phyloP scores from a whole-genome alignment of 2,797 vertebrate species.

The Eulemur rubriventer region DNA sequence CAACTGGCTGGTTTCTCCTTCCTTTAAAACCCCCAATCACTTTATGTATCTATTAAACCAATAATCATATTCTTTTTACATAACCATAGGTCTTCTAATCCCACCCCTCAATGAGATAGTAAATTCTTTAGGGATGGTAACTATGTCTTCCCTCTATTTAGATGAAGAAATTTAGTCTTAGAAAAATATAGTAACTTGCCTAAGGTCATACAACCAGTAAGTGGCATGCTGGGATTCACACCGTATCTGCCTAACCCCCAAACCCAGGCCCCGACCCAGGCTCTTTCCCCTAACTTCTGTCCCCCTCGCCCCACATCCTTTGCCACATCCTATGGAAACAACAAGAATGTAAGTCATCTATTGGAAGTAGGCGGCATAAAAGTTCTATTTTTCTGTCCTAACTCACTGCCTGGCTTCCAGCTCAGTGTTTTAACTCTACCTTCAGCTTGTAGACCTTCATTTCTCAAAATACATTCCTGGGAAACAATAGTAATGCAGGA shows the following conservation, averaged over 20 bases:
- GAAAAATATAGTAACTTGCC: conserved; percentile 7
- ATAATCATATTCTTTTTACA: not conserved
- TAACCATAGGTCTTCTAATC: not conserved
- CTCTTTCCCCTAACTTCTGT: not conserved
- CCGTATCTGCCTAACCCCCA: not conserved
- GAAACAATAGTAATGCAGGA: not conserved
- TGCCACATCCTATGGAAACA: not conserved
- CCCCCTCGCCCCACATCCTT: not conserved
- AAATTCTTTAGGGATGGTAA: not conserved
- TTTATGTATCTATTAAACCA: not conserved
- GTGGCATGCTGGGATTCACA: not conserved
- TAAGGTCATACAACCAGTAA: not conserved
- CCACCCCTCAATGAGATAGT: not conserved
- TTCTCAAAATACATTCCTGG: not conserved
- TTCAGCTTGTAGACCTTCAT: not conserved
- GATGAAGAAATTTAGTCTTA: not conserved
- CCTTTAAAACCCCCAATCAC: not conserved
- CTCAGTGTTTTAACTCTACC: conserved; percentile 1
- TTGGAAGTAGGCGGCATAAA: not conserved
- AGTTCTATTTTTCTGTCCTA: conserved; percentile 17
- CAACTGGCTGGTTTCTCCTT: not conserved
- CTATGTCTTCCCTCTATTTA: not conserved
- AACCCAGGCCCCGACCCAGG: not conserved
- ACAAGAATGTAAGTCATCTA: not conserved
- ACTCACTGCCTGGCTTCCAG: not conserved